Conservation (phyloP, 2,888 invertebrate genomes). For the Lithophane socia region DNA sequence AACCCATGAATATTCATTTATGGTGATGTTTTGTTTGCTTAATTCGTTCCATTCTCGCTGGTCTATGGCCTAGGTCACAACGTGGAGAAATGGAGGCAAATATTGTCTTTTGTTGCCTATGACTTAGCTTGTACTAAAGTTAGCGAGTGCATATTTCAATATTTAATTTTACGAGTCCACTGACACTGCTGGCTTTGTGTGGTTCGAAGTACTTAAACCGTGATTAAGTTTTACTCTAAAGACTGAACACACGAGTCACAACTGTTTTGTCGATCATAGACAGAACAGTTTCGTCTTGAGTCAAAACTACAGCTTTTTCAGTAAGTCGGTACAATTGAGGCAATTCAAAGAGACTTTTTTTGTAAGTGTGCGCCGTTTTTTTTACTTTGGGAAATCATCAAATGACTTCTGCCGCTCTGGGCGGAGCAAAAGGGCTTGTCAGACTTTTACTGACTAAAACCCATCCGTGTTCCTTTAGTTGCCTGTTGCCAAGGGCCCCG, state of each 20-base stretch:
- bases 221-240: constrained; percentile 1
- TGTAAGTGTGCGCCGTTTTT: neutral
- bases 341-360: neutral
- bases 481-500: no score
- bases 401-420: no score
- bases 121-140: neutral
- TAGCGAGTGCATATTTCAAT: constrained; percentile 5
- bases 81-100: constrained; percentile 23
- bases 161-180: constrained; percentile 16
- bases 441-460: no score
- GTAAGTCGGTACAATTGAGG: neutral
- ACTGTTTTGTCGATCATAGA: constrained; percentile 1
- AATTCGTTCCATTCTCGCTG: constrained; percentile 42
- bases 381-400: no score
- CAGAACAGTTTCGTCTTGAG: neutral
- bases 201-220: neutral
- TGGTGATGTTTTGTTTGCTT: constrained; percentile 37
- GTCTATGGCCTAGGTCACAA: constrained; percentile 39
- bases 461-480: no score
- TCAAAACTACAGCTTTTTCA: neutral
- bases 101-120: constrained; percentile 37
- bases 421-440: no score
- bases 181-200: neutral
- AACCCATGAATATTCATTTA: constrained; percentile 54
- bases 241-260: neutral